phyloP scores from a whole-genome alignment of 1,140 invertebrate genomes.

The Pogonomyrmex barbatus region DNA sequence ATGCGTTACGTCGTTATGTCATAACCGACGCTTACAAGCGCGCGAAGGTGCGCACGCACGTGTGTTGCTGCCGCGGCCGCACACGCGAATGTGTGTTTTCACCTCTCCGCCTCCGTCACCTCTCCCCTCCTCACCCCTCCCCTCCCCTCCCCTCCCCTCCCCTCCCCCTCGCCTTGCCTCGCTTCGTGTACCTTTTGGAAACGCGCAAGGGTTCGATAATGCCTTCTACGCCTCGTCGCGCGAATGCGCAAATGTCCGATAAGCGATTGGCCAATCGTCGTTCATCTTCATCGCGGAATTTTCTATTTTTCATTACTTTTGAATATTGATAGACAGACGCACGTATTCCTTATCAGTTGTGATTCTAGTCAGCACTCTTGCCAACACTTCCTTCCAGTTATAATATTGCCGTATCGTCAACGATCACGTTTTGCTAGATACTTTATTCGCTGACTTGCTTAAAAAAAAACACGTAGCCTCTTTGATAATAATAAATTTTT shows the following conservation, averaged over 20 bases:
- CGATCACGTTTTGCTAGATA: background rate
- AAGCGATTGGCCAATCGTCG: slow-evolving; percentile 13
- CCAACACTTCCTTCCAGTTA: background rate
- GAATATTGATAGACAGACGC: background rate
- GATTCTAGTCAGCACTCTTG: slow-evolving; percentile 1
- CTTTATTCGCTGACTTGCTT: background rate
- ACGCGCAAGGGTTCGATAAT: slow-evolving; percentile 1
- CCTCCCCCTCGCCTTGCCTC: background rate
- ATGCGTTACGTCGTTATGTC: slow-evolving; percentile 83
- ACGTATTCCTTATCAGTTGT: background rate
- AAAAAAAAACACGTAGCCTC: background rate
- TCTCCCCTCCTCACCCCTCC: too few relatives aligned
- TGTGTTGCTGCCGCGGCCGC: background rate
- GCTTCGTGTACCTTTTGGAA: slow-evolving; percentile 30
- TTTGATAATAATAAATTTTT: slow-evolving; percentile 14
- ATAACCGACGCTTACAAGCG: slow-evolving; percentile 66
- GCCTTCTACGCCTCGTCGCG: too few relatives aligned
- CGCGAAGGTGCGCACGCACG: slow-evolving; percentile 29
- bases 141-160: too few relatives aligned
- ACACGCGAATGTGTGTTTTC: slow-evolving; percentile 43
- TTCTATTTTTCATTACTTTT: slow-evolving; percentile 10
- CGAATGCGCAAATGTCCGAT: slow-evolving; percentile 4
- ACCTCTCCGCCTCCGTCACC: too few relatives aligned
- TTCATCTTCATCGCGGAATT: background rate
- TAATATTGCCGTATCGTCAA: background rate